Percentiles rank a stretch among this genome's conserved stretches.
Evolutionary conservation across 53 echinoderm and acorn worm species (phyloP).

Genomic region (Mesocentrotus franciscanus): DNA sequence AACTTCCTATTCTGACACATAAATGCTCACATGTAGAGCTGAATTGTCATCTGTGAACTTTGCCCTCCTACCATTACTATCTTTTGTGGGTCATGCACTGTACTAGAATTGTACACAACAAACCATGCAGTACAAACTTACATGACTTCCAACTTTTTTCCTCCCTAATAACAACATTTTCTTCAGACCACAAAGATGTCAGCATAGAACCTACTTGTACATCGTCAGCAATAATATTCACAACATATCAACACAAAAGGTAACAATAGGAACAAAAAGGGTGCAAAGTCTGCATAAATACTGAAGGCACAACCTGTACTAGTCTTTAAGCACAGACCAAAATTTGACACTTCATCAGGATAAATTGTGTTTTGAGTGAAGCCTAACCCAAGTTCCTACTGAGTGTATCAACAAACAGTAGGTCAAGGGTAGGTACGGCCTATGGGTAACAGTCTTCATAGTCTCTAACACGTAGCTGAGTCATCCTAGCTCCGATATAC

Average conservation of each 20-base stretch:
- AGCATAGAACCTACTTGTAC: background rate
- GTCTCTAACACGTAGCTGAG: too few species aligned
- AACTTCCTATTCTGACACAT: background rate
- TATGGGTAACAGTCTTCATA: too few species aligned
- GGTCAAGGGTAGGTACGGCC: too few species aligned
- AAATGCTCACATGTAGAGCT: background rate
- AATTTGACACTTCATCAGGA: too few species aligned
- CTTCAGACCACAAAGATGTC: background rate
- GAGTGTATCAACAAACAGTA: too few species aligned
- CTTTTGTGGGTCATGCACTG: background rate
- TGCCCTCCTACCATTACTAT: background rate
- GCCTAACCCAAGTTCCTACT: too few species aligned
- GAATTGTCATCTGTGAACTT: background rate
- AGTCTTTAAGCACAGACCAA: too few species aligned
- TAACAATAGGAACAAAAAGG: background rate
- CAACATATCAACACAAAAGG: background rate
- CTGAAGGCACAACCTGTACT: background rate
- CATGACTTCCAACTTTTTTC: background rate
- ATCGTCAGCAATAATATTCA: background rate
- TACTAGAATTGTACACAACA: background rate
- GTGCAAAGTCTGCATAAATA: slow-evolving; percentile 37
- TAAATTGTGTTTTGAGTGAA: too few species aligned
- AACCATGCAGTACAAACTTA: too few species aligned
- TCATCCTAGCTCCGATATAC: too few species aligned
- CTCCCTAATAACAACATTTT: background rate